Conservation (phyloP, 1,140 invertebrate species). For the Zaprionus ornatus region DNA sequence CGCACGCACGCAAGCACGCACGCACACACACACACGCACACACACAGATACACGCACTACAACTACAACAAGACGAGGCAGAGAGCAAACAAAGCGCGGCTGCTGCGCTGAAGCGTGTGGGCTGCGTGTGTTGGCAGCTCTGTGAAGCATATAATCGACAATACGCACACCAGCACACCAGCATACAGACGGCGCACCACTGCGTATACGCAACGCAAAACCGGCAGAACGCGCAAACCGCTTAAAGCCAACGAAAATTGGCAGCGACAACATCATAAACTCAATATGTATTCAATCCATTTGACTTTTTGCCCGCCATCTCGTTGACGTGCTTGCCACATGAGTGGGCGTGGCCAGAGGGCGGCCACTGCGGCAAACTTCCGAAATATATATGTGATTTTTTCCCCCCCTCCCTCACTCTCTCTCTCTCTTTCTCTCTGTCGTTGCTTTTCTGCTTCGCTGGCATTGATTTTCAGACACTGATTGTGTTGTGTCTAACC, state of each 20-base stretch:
- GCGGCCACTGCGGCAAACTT: neutral
- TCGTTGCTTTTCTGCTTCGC: neutral
- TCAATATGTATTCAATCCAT: slow-evolving; percentile 80
- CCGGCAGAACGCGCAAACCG: slow-evolving; percentile 61
- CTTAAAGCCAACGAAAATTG: slow-evolving; percentile 80
- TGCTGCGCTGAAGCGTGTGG: slow-evolving; percentile 50
- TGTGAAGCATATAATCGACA: slow-evolving; percentile 80
- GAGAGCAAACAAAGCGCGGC: slow-evolving; percentile 43
- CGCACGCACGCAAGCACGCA: slow-evolving; percentile 33
- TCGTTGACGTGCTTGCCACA: slow-evolving; percentile 38
- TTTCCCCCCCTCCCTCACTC: neutral
- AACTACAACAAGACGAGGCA: slow-evolving; percentile 15
- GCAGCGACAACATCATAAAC: slow-evolving; percentile 81
- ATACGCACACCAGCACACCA: slow-evolving; percentile 34
- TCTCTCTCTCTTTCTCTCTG: neutral
- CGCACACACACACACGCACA: slow-evolving; percentile 4
- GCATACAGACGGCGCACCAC: slow-evolving; percentile 23
- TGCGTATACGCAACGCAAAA: slow-evolving; percentile 63
- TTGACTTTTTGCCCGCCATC: slow-evolving; percentile 72
- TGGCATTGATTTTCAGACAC: slow-evolving; percentile 69
- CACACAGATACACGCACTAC: slow-evolving; percentile 10
- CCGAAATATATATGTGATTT: neutral
- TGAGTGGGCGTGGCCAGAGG: slow-evolving; percentile 24
- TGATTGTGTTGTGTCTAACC: slow-evolving; percentile 68
- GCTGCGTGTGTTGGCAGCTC: slow-evolving; percentile 70